Conservation (phyloP, 2,888 invertebrate genomes). For the Amphipoea oculea region DNA sequence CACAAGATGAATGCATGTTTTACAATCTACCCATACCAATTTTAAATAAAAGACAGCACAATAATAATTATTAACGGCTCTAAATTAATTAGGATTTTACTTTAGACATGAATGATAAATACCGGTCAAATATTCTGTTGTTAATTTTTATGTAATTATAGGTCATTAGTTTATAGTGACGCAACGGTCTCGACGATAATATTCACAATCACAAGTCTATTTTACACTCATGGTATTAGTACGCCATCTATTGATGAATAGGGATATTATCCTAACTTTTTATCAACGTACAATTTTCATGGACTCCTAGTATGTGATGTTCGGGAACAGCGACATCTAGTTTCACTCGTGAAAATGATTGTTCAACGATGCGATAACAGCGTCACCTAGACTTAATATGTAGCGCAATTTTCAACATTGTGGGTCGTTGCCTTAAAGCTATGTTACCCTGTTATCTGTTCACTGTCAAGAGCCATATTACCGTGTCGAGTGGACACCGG, state of each 20-base stretch:
- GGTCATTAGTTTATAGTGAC: background rate
- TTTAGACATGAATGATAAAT: background rate
- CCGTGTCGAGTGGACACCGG: constrained; percentile 23
- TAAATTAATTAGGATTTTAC: background rate
- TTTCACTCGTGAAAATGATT: background rate
- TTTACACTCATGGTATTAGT: too few relatives aligned
- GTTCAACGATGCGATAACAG: background rate
- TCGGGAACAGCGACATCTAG: constrained; percentile 37
- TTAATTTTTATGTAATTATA: background rate
- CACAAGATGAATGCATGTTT: background rate
- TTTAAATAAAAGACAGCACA: background rate
- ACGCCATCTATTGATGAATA: constrained; percentile 43
- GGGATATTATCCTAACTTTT: background rate
- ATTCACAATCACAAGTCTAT: background rate
- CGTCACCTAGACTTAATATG: background rate
- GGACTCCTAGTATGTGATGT: background rate
- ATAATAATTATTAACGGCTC: background rate
- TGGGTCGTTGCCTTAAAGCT: background rate
- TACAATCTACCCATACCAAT: background rate
- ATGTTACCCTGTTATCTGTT: constrained; percentile 49
- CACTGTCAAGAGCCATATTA: constrained; percentile 44
- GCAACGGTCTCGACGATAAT: background rate
- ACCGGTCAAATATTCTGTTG: background rate
- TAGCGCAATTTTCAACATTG: background rate
- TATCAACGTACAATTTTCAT: background rate